phyloP scores from a whole-genome alignment of 2,888 invertebrate species.

The Eupithecia exiguata region DNA sequence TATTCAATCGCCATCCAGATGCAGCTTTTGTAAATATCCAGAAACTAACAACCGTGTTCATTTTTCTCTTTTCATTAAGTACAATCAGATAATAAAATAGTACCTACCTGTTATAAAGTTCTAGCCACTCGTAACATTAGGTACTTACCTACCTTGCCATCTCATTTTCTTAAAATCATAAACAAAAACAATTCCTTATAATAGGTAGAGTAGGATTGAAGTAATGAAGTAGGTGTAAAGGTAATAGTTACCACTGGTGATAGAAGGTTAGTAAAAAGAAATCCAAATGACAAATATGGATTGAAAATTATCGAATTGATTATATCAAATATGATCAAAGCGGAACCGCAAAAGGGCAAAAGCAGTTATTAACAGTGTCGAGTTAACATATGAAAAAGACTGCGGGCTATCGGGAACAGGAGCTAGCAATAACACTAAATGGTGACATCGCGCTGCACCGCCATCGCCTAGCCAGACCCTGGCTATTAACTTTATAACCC shows the following conservation, averaged over 20 bases:
- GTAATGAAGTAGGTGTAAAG: too few species aligned
- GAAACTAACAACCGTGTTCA: not conserved
- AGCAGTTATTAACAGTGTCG: not conserved
- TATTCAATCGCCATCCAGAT: not conserved
- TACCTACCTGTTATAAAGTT: not conserved
- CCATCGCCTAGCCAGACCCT: not conserved
- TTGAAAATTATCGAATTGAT: too few species aligned
- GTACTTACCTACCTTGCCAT: not conserved
- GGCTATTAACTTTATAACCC: constrained; percentile 21
- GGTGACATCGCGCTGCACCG: too few species aligned
- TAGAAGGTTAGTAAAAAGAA: too few species aligned
- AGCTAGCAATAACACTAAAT: not conserved
- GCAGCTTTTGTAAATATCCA: not conserved
- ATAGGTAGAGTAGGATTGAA: too few species aligned
- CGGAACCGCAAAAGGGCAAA: not conserved
- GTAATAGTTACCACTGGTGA: too few species aligned
- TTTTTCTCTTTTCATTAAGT: not conserved
- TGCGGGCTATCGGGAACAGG: not conserved
- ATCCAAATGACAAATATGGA: too few species aligned
- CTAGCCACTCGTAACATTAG: not conserved
- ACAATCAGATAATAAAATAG: not conserved
- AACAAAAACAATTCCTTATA: not conserved
- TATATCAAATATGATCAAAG: too few species aligned
- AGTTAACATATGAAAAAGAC: not conserved
- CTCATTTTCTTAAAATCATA: not conserved